Base-by-base conservation (phyloP, 2,797 vertebrate genomes). In the Squalus acanthias region DNA sequence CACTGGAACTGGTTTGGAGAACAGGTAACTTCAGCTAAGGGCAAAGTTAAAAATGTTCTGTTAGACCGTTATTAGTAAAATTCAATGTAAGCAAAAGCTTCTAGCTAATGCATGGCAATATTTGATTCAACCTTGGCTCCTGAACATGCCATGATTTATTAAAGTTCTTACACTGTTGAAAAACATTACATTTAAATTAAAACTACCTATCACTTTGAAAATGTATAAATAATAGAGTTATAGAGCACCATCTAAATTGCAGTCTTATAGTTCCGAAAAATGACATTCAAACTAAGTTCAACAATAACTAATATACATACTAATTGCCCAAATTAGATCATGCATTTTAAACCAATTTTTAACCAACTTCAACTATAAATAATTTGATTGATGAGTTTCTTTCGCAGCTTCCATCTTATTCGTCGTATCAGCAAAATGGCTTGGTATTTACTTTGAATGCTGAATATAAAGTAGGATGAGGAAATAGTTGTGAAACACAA, bases 1-100 rank as follows among this genome's bases (percentile, higher is more conserved):
- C 98, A 98, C 26, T 98, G 98, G 97, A 98, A 98, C 96, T 98
- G 98, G 96, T 98, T 98, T 96, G 98, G 98, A 96, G 98, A 98
- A 93, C 98, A 98, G 97, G 98, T 98, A 97, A 98, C 98, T 97
- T 98, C 98, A 96, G 98, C 98, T 98, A 97, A 53, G 26, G 97
- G 87, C 10, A 29, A 92, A 53, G 72, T 95, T 33, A 57, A 57
- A 95, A 95, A 76, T 53, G 7, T 12, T 72, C 17, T 33, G 53
- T 95, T 6, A 76, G 70, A 69, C 76, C 1, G 26, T 76, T 76
- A 74, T 53, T 3, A 57, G 12, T 7, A 29, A 76, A 74, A 76
- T 20, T 17, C 60, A 63, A 24, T 69, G 65, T 46, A 46, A 67
- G 6, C 33, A 57, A 95, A 70, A 26, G 9, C 17, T 72, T 50